Percentiles rank a stretch among this genome's conserved stretches.
phyloP scores from a whole-genome alignment of 1,140 invertebrate genomes.

The Arctopsyche grandis region DNA sequence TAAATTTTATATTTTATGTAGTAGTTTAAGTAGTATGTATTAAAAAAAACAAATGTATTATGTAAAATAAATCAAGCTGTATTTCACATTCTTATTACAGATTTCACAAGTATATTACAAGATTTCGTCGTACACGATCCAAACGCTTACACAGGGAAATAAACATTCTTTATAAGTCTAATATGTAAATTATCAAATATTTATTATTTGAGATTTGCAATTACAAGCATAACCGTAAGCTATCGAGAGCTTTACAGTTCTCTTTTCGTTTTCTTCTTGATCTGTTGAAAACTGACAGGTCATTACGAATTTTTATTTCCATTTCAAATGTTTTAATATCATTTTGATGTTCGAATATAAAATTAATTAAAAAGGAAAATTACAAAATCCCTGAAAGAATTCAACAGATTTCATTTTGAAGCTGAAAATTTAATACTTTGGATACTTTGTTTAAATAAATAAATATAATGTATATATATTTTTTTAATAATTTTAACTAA shows the following conservation, averaged over 20 bases:
- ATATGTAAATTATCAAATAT: constrained; percentile 34
- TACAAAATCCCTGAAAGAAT: background rate
- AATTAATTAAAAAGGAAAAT: background rate
- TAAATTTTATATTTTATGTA: too few relatives aligned
- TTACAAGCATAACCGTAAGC: constrained; percentile 36
- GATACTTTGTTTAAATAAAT: constrained; percentile 34
- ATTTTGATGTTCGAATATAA: background rate
- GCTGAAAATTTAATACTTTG: constrained; percentile 9
- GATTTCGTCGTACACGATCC: constrained; percentile 39
- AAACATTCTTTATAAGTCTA: constrained; percentile 30
- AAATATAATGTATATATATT: constrained; percentile 23
- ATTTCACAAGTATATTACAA: constrained; percentile 53
- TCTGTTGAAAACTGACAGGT: constrained; percentile 10
- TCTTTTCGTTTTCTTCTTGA: background rate
- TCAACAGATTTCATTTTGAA: background rate
- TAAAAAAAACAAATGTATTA: constrained; percentile 45
- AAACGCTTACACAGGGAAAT: constrained; percentile 37
- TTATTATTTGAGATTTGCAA: constrained; percentile 20
- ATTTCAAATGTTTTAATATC: background rate
- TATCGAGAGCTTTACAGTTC: background rate
- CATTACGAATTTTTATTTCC: background rate
- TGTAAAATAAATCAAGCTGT: constrained; percentile 55
- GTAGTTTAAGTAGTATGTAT: background rate
- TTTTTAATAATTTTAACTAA: constrained; percentile 33
- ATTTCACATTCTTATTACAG: constrained; percentile 49